Conservation (phyloP, 92 coral and sea anemone genomes). For the Plumapathes pennacea region DNA sequence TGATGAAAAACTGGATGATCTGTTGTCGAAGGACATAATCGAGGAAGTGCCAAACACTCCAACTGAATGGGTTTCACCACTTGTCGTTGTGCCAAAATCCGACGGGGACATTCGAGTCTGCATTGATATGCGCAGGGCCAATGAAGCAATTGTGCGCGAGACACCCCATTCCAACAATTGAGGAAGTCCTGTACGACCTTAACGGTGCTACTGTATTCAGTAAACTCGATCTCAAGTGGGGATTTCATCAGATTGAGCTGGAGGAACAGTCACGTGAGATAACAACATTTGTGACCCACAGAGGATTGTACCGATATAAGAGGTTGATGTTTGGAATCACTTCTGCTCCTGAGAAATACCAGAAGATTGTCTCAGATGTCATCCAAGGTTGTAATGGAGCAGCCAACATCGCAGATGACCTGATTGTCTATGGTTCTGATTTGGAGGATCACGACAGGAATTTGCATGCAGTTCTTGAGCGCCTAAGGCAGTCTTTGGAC, state of each 20-base stretch:
- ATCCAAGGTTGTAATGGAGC: slow-evolving; percentile 1
- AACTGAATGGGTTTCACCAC: slow-evolving; percentile 12
- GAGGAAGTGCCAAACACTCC: slow-evolving; percentile 43
- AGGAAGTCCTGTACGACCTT: slow-evolving; percentile 14
- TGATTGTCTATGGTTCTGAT: slow-evolving; percentile 13
- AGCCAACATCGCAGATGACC: slow-evolving; percentile 15
- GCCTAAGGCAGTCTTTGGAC: slow-evolving; percentile 39
- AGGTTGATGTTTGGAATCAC: slow-evolving; percentile 12
- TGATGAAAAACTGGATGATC: slow-evolving; percentile 52
- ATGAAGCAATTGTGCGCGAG: slow-evolving; percentile 13
- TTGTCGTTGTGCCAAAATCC: slow-evolving; percentile 10
- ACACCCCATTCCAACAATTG: slow-evolving; percentile 19
- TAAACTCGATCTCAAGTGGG: slow-evolving; percentile 5
- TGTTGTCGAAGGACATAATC: slow-evolving; percentile 29
- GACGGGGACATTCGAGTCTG: slow-evolving; percentile 16
- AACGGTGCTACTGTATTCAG: slow-evolving; percentile 19
- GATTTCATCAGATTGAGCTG: slow-evolving; percentile 24
- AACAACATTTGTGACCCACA: slow-evolving; percentile 9
- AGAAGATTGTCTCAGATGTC: slow-evolving; percentile 9
- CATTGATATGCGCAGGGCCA: slow-evolving; percentile 13
- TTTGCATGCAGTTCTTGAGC: neutral
- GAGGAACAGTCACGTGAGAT: slow-evolving; percentile 10
- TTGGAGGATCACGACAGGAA: neutral
- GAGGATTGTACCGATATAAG: slow-evolving; percentile 17
- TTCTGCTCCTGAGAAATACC: slow-evolving; percentile 18